Percentiles rank a stretch among this genome's conserved stretches.
phyloP scores from a whole-genome alignment of 2,888 invertebrate species.

The Callyntrura guangdongensis region DNA sequence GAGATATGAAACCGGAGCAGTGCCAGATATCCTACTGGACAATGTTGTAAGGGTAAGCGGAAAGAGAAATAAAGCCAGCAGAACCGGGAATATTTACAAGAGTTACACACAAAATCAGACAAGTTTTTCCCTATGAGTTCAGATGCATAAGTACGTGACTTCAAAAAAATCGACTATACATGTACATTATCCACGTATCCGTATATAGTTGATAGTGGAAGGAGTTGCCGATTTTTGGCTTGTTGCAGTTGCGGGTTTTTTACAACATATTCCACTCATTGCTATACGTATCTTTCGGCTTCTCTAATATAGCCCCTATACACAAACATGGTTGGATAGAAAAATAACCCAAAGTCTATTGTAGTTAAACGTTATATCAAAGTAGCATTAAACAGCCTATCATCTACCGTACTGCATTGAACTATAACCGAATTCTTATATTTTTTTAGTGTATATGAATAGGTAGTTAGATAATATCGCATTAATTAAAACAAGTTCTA shows the following conservation, averaged over 20 bases:
- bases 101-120: conserved; percentile 34
- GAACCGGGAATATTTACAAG: conserved; percentile 61
- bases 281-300: background rate
- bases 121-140: conserved; percentile 40
- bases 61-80: conserved; percentile 61
- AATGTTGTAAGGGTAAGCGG: conserved; percentile 12
- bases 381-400: too few relatives aligned
- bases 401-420: too few relatives aligned
- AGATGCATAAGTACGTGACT: background rate
- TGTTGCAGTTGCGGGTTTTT: conserved; percentile 57
- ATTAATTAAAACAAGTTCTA: too few relatives aligned
- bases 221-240: conserved; percentile 55
- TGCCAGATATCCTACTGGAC: conserved; percentile 49
- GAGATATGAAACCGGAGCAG: background rate
- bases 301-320: background rate
- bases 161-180: conserved; percentile 1
- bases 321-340: background rate
- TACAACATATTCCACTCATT: background rate
- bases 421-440: too few relatives aligned
- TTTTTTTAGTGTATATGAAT: too few relatives aligned
- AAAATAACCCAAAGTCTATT: background rate
- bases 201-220: background rate
- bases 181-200: conserved; percentile 46
- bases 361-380: too few relatives aligned
- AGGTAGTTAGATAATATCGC: too few relatives aligned